These are phyloP conservation scores for Phalera bucephala DNA, from an alignment of 2,888 invertebrate genomes.

Conservation along the genomic window DNA sequence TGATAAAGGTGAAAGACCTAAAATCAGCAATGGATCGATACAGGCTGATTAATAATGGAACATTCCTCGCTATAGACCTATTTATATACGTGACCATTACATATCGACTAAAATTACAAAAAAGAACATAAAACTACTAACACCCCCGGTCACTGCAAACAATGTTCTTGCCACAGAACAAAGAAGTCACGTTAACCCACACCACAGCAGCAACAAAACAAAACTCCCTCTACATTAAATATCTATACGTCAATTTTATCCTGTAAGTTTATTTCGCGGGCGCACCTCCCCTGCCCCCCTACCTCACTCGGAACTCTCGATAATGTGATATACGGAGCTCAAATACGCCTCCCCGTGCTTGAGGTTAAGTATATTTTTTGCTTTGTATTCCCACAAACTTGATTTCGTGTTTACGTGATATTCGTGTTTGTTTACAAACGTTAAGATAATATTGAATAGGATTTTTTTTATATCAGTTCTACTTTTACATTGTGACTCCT, in stretches of 20 bases:
- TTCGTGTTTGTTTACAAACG: slow-evolving; percentile 9
- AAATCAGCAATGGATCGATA: too few relatives aligned
- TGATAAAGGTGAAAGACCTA: too few relatives aligned
- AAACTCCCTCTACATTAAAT: slow-evolving; percentile 28
- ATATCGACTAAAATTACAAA: too few relatives aligned
- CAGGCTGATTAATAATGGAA: too few relatives aligned
- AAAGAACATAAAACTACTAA: too few relatives aligned
- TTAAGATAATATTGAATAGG: neutral
- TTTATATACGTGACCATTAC: too few relatives aligned
- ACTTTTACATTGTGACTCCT: too few relatives aligned
- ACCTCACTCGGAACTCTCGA: slow-evolving; percentile 33
- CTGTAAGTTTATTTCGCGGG: slow-evolving; percentile 27
- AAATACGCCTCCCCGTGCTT: slow-evolving; percentile 25
- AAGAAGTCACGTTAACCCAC: slow-evolving; percentile 5
- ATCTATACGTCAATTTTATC: slow-evolving; percentile 26
- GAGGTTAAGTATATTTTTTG: slow-evolving; percentile 29
- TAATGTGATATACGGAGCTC: slow-evolving; percentile 48
- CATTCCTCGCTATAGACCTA: too few relatives aligned
- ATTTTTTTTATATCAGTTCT: too few relatives aligned
- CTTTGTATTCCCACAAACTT: slow-evolving; percentile 18
- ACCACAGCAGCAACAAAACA: slow-evolving; percentile 26
- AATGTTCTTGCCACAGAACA: too few relatives aligned
- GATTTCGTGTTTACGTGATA: slow-evolving; percentile 27
- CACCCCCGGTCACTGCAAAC: too few relatives aligned
- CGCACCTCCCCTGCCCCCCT: slow-evolving; percentile 25